Evolutionary conservation across 2,888 invertebrate genomes (phyloP).

Genomic region (Vesta saturnalis): DNA sequence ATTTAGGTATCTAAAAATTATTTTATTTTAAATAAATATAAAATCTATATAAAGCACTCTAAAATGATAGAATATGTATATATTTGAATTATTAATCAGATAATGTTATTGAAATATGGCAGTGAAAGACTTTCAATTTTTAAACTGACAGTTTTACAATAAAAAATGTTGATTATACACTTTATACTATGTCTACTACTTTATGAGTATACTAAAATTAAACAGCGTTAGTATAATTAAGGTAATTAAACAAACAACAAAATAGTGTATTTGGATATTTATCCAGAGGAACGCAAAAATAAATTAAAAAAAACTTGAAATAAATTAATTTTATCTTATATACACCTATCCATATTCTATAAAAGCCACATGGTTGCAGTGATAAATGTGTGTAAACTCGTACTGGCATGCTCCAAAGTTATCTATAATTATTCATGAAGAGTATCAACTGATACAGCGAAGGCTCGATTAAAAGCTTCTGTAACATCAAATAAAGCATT

Average conservation of each 20-base stretch:
- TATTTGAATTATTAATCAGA: too few species aligned
- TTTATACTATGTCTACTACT: constrained; percentile 16
- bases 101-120: too few species aligned
- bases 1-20: constrained; percentile 8
- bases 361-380: constrained; percentile 35
- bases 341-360: constrained; percentile 48
- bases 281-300: constrained; percentile 54
- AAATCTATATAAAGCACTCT: neutral
- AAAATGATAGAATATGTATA: too few species aligned
- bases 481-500: constrained; percentile 83
- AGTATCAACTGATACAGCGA: constrained; percentile 60
- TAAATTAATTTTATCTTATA: constrained; percentile 51
- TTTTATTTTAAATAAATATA: too few species aligned
- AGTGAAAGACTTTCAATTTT: too few species aligned
- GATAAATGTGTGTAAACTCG: too few species aligned
- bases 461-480: constrained; percentile 71
- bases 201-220: constrained; percentile 6
- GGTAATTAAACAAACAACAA: constrained; percentile 46
- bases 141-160: too few species aligned
- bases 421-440: constrained; percentile 54
- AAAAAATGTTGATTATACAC: too few species aligned
- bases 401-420: neutral
- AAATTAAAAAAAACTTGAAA: constrained; percentile 50
- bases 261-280: constrained; percentile 46
- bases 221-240: constrained; percentile 14